phyloP scores from a whole-genome alignment of 2,113 vertebrate genomes.

The Octodon degus region DNA sequence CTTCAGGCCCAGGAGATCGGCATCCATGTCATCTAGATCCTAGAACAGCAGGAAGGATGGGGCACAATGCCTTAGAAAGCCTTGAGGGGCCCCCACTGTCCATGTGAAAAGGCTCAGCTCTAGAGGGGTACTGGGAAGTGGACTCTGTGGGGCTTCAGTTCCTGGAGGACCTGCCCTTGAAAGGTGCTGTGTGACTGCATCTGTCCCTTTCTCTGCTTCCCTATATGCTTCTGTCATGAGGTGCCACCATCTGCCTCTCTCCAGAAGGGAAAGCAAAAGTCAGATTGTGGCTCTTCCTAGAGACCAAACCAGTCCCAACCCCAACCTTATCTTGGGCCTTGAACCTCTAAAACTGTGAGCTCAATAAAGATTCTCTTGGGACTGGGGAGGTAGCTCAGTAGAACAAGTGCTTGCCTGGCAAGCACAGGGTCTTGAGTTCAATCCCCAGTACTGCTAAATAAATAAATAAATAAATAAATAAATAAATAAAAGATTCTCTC shows the following conservation, averaged over 20 bases:
- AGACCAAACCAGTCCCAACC: neutral
- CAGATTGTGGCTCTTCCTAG: neutral
- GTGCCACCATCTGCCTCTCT: neutral
- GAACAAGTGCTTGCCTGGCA: no score
- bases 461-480: no score
- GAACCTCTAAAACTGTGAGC: neutral
- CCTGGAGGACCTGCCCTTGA: neutral
- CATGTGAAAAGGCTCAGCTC: neutral
- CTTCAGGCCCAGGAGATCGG: conserved; percentile 87
- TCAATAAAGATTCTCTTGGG: neutral
- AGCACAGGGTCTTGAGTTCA: no score
- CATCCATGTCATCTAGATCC: conserved; percentile 93
- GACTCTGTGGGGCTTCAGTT: neutral
- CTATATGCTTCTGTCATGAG: neutral
- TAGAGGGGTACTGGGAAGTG: no score
- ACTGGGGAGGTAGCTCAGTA: no score
- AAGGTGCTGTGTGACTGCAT: neutral
- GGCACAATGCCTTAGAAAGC: neutral
- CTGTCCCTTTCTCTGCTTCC: neutral
- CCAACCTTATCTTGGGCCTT: neutral
- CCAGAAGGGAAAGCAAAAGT: neutral
- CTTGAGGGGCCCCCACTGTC: neutral
- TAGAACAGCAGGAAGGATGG: conserved; percentile 64
- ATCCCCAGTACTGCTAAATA: no score
- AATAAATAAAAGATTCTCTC: neutral